Evolutionary conservation across 1,140 invertebrate species (phyloP), one percentile per base, ranked within the genome.

Genomic region (Drosophila paulistorum): DNA sequence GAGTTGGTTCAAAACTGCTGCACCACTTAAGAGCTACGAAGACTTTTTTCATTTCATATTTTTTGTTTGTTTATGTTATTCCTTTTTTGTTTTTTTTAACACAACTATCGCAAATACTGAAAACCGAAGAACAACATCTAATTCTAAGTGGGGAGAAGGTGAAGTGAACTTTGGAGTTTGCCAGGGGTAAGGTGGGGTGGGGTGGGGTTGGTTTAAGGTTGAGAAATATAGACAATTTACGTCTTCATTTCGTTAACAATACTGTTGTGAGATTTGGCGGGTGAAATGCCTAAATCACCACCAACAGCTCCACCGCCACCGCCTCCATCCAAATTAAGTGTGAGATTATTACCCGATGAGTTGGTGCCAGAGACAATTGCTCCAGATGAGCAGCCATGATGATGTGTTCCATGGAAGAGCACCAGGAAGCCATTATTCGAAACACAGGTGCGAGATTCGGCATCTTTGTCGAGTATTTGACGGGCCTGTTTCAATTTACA

Each of bases 391-490:
- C 76, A 82, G 67, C 90, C 76, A 7, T 83, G 75, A 63, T 87
- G 85, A 39, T 83, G 81, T 5, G 77, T 78, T 57, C 74, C 74
- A 67, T 72, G 82, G 71, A 92, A 92, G 51, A 92, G 89, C 60
- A 85, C 78, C 68, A 92, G 67, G 42, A 91, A 91, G 64, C 90
- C 90, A 51, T 78, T 91, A 59, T 68, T 90, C 2, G 83, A 78
- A 10, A 90, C 79, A 68, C 91, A 92, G 61, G 76, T 79, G n/a
- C 86, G 83, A 68, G 90, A 91, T 71, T 90, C 90, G 2, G 79
- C 84, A 39, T 92, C 91, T 68, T 92, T 92, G 71, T 92, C 91
- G 26, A 92, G 75, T 65, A 92, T 91, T 67, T 90, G 81, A 48
- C 86, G 91, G 11, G 90, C 90, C 91, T 92, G 3, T 11, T 4